phyloP scores from a whole-genome alignment of 2,888 invertebrate genomes.

The Caenorhabditis sp. region DNA sequence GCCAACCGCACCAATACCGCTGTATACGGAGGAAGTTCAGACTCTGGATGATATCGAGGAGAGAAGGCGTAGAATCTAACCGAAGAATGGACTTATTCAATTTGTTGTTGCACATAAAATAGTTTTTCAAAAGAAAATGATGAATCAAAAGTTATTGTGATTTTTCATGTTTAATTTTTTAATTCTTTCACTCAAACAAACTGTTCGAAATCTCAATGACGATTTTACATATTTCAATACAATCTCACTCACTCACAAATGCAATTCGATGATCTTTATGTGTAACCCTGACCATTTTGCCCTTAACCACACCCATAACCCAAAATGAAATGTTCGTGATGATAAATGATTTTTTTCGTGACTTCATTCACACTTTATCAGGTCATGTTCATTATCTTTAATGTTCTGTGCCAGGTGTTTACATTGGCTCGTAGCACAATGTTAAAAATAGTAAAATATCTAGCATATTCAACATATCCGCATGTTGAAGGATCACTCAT shows the following conservation, averaged over 20 bases:
- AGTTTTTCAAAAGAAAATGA: background rate
- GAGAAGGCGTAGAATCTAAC: constrained; percentile 28
- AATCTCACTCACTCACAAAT: background rate
- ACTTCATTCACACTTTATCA: constrained; percentile 10
- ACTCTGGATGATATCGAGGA: constrained; percentile 43
- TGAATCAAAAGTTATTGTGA: background rate
- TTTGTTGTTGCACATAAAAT: constrained; percentile 8
- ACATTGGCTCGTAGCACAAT: background rate
- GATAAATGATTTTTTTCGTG: constrained; percentile 4
- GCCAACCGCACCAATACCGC: constrained; percentile 53
- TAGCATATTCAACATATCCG: background rate
- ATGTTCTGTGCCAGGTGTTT: constrained; percentile 3
- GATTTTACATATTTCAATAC: background rate
- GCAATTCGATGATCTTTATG: background rate
- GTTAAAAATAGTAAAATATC: background rate
- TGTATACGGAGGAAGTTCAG: constrained; percentile 42
- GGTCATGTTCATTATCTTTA: constrained; percentile 8
- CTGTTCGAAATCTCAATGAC: background rate
- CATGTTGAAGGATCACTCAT: background rate
- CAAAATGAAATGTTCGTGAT: background rate
- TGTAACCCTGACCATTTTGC: background rate
- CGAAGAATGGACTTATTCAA: background rate
- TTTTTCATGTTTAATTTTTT: too few species aligned
- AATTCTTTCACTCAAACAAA: too few species aligned
- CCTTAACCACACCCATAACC: background rate